A percentile compares a stretch with the other conserved stretches of the same genome.
Conservation (phyloP, 2,797 vertebrate species). For the Ambastaia sidthimunki region DNA sequence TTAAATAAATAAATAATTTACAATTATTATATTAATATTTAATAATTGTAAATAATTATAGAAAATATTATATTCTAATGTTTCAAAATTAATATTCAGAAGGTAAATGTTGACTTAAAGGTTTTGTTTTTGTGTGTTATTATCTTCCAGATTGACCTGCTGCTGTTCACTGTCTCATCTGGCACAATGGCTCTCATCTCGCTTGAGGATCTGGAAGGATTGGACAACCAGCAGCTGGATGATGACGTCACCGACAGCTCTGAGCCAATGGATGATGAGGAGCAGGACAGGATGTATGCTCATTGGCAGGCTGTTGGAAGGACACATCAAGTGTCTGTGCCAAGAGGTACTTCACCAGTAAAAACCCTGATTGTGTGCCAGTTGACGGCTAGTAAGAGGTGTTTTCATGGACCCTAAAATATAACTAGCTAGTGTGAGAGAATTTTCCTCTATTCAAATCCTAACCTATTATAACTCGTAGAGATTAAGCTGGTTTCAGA, state of each 20-base stretch:
- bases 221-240: constrained; percentile 76
- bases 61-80: not conserved
- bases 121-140: not conserved
- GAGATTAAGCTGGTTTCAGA: not conserved
- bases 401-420: too few species aligned
- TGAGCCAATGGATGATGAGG: constrained; percentile 70
- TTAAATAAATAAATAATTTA: too few species aligned
- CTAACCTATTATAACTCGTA: not conserved
- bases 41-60: too few species aligned
- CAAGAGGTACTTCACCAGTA: constrained; percentile 70
- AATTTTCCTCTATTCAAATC: too few species aligned
- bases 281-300: constrained; percentile 70
- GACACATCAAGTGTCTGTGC: constrained; percentile 83
- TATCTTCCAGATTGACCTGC: not conserved
- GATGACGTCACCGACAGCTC: constrained; percentile 69
- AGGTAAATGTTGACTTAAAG: not conserved
- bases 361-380: not conserved
- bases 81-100: not conserved
- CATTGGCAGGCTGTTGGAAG: constrained; percentile 83
- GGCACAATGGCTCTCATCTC: constrained; percentile 82
- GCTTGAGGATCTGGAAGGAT: constrained; percentile 79
- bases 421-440: too few species aligned
- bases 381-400: too few species aligned
- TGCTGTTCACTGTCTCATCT: constrained; percentile 3
- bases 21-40: too few species aligned